Evolutionary conservation across 2,888 invertebrate genomes (phyloP).

Genomic region (Caenorhabditis zanzibari): DNA sequence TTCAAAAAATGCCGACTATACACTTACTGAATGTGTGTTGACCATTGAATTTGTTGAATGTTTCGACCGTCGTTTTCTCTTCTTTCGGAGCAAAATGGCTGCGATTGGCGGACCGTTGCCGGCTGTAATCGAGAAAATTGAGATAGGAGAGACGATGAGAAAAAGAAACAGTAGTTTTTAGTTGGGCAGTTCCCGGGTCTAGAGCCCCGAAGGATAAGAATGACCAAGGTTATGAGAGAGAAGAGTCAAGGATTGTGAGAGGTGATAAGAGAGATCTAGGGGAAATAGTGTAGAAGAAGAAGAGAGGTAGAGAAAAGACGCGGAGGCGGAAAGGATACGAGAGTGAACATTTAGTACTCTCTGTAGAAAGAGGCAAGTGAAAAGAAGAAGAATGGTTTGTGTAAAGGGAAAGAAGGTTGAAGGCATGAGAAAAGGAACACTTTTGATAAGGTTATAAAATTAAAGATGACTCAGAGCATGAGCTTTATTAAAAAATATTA

Average conservation of each 20-base stretch:
- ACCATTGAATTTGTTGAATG: slow-evolving; percentile 70
- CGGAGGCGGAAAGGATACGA: slow-evolving; percentile 53
- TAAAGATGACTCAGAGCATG: background rate
- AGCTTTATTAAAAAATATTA: background rate
- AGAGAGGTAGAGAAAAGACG: slow-evolving; percentile 41
- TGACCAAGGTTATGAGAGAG: slow-evolving; percentile 35
- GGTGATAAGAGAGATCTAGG: slow-evolving; percentile 30
- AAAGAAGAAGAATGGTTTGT: slow-evolving; percentile 43
- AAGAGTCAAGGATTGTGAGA: slow-evolving; percentile 33
- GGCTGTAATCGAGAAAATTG: slow-evolving; percentile 63
- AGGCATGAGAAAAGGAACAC: slow-evolving; percentile 33
- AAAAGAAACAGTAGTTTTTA: slow-evolving; percentile 35
- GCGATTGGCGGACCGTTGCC: slow-evolving; percentile 79
- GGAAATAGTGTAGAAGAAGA: slow-evolving; percentile 21
- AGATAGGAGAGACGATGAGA: background rate
- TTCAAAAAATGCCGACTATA: background rate
- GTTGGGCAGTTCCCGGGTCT: slow-evolving; percentile 36
- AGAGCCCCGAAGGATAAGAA: slow-evolving; percentile 22
- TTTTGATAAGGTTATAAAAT: slow-evolving; percentile 3
- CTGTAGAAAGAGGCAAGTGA: slow-evolving; percentile 9
- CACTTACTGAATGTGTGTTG: slow-evolving; percentile 58
- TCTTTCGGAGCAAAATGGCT: slow-evolving; percentile 79
- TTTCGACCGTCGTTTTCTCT: slow-evolving; percentile 75
- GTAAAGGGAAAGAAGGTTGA: slow-evolving; percentile 19
- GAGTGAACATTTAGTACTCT: slow-evolving; percentile 35